A percentile compares a stretch with the other conserved stretches of the same genome.
These are phyloP conservation scores for Spea multiplicata DNA, from an alignment of 2,113 vertebrate species.

Conservation along the genomic window DNA sequence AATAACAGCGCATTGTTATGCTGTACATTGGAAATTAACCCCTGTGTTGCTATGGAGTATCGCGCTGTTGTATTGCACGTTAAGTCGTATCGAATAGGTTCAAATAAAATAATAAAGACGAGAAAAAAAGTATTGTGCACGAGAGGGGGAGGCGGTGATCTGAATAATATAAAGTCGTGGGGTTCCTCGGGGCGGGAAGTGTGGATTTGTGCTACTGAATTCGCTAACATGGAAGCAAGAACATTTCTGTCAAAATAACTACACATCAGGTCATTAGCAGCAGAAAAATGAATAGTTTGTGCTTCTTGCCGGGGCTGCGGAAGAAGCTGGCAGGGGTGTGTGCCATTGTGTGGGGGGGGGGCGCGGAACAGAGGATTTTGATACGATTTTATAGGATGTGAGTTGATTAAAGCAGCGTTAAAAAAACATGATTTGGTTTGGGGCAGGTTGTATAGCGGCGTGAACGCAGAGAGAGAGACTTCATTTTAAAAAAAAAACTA, in stretches of 20 bases:
- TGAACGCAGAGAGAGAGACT: constrained; percentile 5
- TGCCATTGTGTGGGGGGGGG: neutral
- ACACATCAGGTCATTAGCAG: constrained; percentile 16
- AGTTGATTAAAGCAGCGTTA: constrained; percentile 18
- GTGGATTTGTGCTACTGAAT: neutral
- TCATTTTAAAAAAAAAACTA: neutral
- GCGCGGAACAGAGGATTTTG: constrained; percentile 2
- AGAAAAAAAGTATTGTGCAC: too few relatives aligned
- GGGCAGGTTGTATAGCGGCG: constrained; percentile 8
- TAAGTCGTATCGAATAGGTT: too few relatives aligned
- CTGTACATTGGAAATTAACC: too few relatives aligned
- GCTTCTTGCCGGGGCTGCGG: constrained; percentile 16
- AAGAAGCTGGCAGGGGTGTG: constrained; percentile 16
- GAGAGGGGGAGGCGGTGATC: too few relatives aligned
- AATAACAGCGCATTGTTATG: too few relatives aligned
- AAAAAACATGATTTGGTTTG: neutral
- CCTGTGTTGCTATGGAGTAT: too few relatives aligned
- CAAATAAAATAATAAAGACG: too few relatives aligned
- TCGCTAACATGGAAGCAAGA: constrained; percentile 12
- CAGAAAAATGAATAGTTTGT: constrained; percentile 32
- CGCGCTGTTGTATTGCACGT: too few relatives aligned
- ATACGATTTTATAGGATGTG: constrained; percentile 13
- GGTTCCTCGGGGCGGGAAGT: neutral
- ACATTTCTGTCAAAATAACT: constrained; percentile 34
- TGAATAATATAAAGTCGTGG: neutral